Base-by-base conservation (phyloP, 2,888 invertebrate genomes). In the Trilocha varians region DNA sequence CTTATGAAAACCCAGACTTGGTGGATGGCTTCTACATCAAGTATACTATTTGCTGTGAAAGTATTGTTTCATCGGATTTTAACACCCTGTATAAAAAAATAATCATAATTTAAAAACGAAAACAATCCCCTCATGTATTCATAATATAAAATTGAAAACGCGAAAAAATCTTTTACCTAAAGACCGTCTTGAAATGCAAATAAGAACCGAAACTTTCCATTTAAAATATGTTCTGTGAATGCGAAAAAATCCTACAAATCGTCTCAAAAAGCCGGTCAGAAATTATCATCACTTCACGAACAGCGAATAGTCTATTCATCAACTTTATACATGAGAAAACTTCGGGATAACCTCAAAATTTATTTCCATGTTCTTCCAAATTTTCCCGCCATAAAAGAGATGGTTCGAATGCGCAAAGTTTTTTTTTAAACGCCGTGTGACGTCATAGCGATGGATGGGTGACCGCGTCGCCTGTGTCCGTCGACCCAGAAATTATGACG, bases 401-500 rank as follows among this genome's bases (percentile, higher is more conserved):
- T 48, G 36, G 45, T 34, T 46, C 49, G 47, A 52, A 51, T 53
- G 52, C 45, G 47, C 48, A 40, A 41, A 44, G 42, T 49, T 34
- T 16, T 53, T 59, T 62, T 49, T 42, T 50, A 50, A 53, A 42
- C 44, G 40, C 43, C n/a, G 25, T 33, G 6, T 54, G 55, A 52
- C 49, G 58, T 53, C 52, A 57, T 38, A 13, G 45, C 43, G 39
- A 49, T 53, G 53, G 49, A 44, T 43, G 43, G 59, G 57, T 55
- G 63, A 70, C 70, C 69, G 63, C 62, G 70, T 58, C 53, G 50
- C 56, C 55, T 67, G 67, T 71, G 71, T 52, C 52, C 65, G 65
- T 43, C 68, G 73, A 69, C 70, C 71, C 70, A 77, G 73, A 79
- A 78, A 72, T 74, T 72, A 78, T 80, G 73, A 78, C 70, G 75